Percentiles rank a stretch among this genome's conserved stretches.
These are phyloP conservation scores for Heteractis magnifica DNA, from an alignment of 92 coral and sea anemone genomes.

Conservation along the genomic window DNA sequence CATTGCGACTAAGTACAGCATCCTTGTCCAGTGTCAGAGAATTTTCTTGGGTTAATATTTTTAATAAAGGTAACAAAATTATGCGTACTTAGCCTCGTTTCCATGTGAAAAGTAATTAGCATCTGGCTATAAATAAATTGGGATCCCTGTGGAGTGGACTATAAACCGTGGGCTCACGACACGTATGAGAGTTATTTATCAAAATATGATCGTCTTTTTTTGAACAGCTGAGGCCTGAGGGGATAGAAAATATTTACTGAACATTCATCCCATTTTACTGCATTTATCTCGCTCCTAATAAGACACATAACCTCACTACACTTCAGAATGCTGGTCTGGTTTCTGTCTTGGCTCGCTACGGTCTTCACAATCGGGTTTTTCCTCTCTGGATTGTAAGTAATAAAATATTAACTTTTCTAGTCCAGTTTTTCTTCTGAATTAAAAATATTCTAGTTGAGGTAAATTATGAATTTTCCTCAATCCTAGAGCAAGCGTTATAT, in stretches of 20 bases:
- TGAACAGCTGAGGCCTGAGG: too few species aligned
- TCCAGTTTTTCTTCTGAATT: background rate
- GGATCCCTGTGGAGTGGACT: constrained; percentile 15
- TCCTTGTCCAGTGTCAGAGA: too few species aligned
- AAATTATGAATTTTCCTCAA: background rate
- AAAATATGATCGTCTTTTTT: background rate
- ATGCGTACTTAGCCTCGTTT: too few species aligned
- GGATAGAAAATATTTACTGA: too few species aligned
- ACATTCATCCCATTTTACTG: background rate
- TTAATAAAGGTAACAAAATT: too few species aligned
- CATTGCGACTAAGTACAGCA: too few species aligned
- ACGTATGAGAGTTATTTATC: background rate
- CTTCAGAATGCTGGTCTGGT: constrained; percentile 19
- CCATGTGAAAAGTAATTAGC: too few species aligned
- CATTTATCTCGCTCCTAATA: background rate
- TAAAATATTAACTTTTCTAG: background rate
- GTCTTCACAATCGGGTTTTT: constrained; percentile 72
- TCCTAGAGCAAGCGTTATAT: background rate
- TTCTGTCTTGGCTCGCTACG: constrained; percentile 78
- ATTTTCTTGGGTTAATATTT: too few species aligned
- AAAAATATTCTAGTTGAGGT: background rate
- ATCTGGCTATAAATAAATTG: background rate
- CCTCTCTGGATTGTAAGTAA: constrained; percentile 76
- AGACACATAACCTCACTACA: background rate
- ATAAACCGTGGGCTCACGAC: constrained; percentile 17